Percentiles rank a stretch among this genome's conserved stretches.
phyloP scores from a whole-genome alignment of 2,888 invertebrate species.

The Syrista parreyssii region DNA sequence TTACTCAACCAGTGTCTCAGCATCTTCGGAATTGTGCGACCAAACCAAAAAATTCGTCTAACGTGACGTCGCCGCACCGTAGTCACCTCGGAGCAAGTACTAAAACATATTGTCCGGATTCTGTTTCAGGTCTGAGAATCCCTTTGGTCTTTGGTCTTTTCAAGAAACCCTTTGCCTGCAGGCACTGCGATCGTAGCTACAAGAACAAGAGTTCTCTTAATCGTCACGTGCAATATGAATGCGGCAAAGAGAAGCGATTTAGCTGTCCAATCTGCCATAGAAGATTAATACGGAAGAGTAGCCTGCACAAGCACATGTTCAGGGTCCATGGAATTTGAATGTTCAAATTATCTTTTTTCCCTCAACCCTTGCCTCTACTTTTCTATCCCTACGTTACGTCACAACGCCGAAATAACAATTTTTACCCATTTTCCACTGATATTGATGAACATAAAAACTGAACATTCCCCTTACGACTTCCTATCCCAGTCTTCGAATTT shows the following conservation, averaged over 20 bases:
- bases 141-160: not conserved
- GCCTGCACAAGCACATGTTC: slow-evolving; percentile 40
- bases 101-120: slow-evolving; percentile 30
- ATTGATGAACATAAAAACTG: not conserved
- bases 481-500: not conserved
- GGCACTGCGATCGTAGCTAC: slow-evolving; percentile 49
- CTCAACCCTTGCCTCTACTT: not conserved
- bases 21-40: not conserved
- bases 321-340: slow-evolving; percentile 31
- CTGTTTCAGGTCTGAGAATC: slow-evolving; percentile 29
- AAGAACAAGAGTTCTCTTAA: slow-evolving; percentile 60
- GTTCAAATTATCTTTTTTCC: not conserved
- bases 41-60: not conserved
- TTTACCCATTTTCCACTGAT: not conserved
- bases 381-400: not conserved
- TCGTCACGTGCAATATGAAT: slow-evolving; percentile 47
- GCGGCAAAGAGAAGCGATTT: slow-evolving; percentile 44
- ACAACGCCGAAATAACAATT: not conserved
- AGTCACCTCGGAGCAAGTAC: slow-evolving; percentile 29
- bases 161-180: slow-evolving; percentile 38
- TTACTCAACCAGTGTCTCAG: not conserved
- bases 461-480: not conserved
- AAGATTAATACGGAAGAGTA: slow-evolving; percentile 33
- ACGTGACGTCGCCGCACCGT: not conserved
- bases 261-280: slow-evolving; percentile 45